Evolutionary conservation across 2,888 invertebrate species (phyloP).

Genomic region (Philereme vetulata): DNA sequence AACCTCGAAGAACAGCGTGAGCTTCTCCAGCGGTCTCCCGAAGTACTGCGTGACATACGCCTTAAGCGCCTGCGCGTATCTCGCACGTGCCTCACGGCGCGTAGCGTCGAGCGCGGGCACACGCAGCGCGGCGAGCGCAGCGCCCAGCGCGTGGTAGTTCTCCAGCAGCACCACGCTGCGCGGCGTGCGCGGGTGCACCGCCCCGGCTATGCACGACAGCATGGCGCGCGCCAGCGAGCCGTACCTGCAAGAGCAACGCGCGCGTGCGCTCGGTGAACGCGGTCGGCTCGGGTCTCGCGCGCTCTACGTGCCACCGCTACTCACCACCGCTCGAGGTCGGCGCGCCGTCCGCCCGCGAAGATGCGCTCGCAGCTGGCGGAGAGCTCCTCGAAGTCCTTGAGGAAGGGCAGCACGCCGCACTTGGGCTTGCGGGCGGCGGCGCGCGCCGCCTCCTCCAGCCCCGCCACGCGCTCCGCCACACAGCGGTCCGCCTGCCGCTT

Average conservation of each 20-base stretch:
- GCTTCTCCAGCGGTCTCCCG: constrained; percentile 86
- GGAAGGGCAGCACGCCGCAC: constrained; percentile 95
- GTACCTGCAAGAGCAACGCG: constrained; percentile 68
- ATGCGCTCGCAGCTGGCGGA: constrained; percentile 93
- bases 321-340: constrained; percentile 97
- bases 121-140: constrained; percentile 93
- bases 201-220: constrained; percentile 87
- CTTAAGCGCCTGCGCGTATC: constrained; percentile 94
- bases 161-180: constrained; percentile 76
- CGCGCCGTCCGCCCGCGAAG: constrained; percentile 88
- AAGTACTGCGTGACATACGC: constrained; percentile 97
- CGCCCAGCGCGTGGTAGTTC: constrained; percentile 97
- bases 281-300: too few species aligned
- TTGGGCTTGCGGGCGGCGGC: constrained; percentile 85
- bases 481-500: constrained; percentile 92
- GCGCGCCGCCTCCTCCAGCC: constrained; percentile 69
- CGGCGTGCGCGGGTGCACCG: constrained; percentile 96
- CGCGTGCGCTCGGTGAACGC: constrained; percentile 70
- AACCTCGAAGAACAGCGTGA: constrained; percentile 94
- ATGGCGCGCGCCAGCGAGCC: constrained; percentile 91
- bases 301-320: background rate
- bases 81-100: constrained; percentile 94
- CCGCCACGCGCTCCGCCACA: constrained; percentile 88
- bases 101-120: constrained; percentile 93
- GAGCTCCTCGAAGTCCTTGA: constrained; percentile 95